A percentile compares a stretch with the other conserved stretches of the same genome.
These are phyloP conservation scores for Australoheros facetus DNA, from an alignment of 2,797 vertebrate species.

Conservation along the genomic window DNA sequence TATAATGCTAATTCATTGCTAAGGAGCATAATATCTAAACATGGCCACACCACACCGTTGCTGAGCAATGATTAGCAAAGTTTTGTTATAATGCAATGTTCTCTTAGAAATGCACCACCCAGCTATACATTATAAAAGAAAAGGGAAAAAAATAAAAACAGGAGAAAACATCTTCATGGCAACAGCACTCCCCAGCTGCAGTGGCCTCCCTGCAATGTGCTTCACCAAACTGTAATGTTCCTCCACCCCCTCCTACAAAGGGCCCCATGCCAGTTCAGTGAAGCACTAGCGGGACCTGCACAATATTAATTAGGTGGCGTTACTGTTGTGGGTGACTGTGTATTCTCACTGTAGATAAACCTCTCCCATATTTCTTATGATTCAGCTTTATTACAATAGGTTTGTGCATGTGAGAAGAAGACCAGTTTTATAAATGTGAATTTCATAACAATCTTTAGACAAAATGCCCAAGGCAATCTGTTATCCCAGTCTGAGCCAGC, in stretches of 20 bases:
- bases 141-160: background rate
- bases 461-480: conserved; percentile 37
- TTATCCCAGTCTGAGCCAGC: conserved; percentile 22
- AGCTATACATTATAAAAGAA: background rate
- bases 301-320: too few species aligned
- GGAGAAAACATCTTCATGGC: background rate
- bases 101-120: too few species aligned
- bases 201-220: background rate
- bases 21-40: background rate
- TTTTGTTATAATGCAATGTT: background rate
- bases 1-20: background rate
- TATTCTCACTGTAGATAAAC: background rate
- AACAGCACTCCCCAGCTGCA: background rate
- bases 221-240: background rate
- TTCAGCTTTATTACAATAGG: conserved; percentile 7
- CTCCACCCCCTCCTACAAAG: background rate
- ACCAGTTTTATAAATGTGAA: conserved; percentile 31
- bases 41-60: background rate
- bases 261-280: too few species aligned
- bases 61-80: background rate
- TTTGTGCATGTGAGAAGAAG: conserved; percentile 13
- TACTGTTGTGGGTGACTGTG: too few species aligned
- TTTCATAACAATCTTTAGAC: conserved; percentile 29
- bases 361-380: background rate
- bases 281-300: background rate